Evolutionary conservation across 1,140 invertebrate genomes (phyloP), one percentile per base, ranked within the genome.

Genomic region (Artemia franciscana): DNA sequence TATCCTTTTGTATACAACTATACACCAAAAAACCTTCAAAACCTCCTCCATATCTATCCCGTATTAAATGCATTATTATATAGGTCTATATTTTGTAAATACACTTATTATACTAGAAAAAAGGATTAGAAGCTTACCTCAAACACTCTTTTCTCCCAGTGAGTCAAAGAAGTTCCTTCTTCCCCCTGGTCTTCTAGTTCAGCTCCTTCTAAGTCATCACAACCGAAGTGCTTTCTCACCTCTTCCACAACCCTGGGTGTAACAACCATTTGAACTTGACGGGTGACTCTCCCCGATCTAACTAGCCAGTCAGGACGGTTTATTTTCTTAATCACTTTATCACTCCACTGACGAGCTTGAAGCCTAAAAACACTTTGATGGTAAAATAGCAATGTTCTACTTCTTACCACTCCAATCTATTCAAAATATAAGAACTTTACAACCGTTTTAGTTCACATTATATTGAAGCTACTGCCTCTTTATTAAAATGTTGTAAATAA

Each of bases 101-200:
- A 51, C 39, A 51, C 30, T 7, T 7, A 51, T 15, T 2, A 15
- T 18, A 51, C 3, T 51, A 51, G 21, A 15, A 63, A 1, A 7
- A n/a, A 28, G n/a, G 61, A 18, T 28, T 18, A 59, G 27, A 30
- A 5, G 64, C 70, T 70, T 69, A 91, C 89, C 78, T 98, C 94
- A 74, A 98, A 95, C 5, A 97, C 82, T 60, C 94, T 74, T 70
- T 98, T 98, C 73, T 98, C 94, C 93, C 94, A 98, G 72, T 99
- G 95, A 1, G 94, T 98, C 7, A 98, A 74, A 0, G 87, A 86
- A 0, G 95, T 98, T 7, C 95, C 95, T 68, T 97, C 88, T 64
- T 88, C 90, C 0, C 93, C 93, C 76, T 98, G 95, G 75, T 98
- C 91, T 76, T 98, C 95, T 28, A 98, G 73, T 72, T 99, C 95